Evolutionary conservation across 2,888 invertebrate species (phyloP), one percentile per base, ranked within the genome.

Genomic region (Horisme vitalbata): DNA sequence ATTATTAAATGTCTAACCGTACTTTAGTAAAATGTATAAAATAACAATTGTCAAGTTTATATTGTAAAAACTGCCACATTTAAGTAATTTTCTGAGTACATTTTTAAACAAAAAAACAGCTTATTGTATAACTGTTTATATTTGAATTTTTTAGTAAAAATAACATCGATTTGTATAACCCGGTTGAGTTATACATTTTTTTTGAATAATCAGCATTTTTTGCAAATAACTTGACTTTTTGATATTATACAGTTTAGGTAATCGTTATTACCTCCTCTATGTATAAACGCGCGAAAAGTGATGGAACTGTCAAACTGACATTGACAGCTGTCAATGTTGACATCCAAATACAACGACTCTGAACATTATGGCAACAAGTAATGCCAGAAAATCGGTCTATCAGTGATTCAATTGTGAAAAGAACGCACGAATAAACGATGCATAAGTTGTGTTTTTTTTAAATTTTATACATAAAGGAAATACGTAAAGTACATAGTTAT

Each of bases 401-500:
- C 14, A 13, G 13, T 35, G 21, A 23, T 38, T 39, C 18, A 12
- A 34, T 34, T 9, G 12, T 33, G 68, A 64, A 52, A 61, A 50
- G 52, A 61, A 53, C 73, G 73, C 76, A 78, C 76, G 70, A 79
- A 75, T 67, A 64, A 71, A 75, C 76, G 71, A 80, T 77, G 78
- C 81, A 78, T 76, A 76, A 75, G 79, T 82, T 83, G 81, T 81
- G 75, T 81, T 81, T 86, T 78, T 83, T 84, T 81, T 28, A 12
- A 83, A 83, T 86, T 87, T 86, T 86, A 84, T 87, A 85, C 83
- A 81, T 83, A 80, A 31, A 9, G 33, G 12, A 43, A 76, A 80
- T 83, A 82, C 79, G 78, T 83, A 81, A 56, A 68, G 69, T 79
- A 76, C 68, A 71, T 83, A 79, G 74, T 55, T 54, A 57, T 80